These are phyloP conservation scores for Atta colombica DNA, from an alignment of 1,140 invertebrate species.

Conservation along the genomic window DNA sequence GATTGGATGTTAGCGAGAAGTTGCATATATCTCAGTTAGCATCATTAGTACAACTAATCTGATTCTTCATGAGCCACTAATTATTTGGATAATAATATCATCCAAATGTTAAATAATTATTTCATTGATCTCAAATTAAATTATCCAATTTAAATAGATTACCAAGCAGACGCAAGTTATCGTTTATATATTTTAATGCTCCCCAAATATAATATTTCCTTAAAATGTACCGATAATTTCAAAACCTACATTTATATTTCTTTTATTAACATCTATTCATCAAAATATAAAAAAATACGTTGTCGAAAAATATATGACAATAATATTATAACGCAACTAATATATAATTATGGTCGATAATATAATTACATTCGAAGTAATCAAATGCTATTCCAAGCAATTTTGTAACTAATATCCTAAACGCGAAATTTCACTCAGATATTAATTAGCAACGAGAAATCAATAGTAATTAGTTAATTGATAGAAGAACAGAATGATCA, in stretches of 20 bases:
- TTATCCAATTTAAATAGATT: neutral
- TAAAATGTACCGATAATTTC: neutral
- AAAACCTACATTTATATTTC: neutral
- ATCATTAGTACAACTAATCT: slow-evolving; percentile 31
- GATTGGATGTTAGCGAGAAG: neutral
- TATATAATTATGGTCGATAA: neutral
- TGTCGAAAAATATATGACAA: too few species aligned
- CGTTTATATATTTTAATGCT: neutral
- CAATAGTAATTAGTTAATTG: slow-evolving; percentile 18
- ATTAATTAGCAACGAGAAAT: slow-evolving; percentile 45
- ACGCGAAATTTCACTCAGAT: slow-evolving; percentile 28
- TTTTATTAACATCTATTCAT: neutral
- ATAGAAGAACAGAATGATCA: neutral
- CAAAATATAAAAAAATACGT: slow-evolving; percentile 3
- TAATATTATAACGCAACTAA: too few species aligned
- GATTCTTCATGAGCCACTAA: neutral
- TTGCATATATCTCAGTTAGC: neutral
- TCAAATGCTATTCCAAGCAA: slow-evolving; percentile 5
- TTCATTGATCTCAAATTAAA: slow-evolving; percentile 5
- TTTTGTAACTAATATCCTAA: neutral
- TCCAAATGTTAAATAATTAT: neutral
- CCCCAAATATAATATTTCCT: neutral
- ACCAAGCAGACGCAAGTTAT: neutral
- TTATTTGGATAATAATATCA: slow-evolving; percentile 6
- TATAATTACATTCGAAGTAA: neutral